Base-by-base conservation (phyloP, 2,113 vertebrate species). In the Parotia lawesii region DNA sequence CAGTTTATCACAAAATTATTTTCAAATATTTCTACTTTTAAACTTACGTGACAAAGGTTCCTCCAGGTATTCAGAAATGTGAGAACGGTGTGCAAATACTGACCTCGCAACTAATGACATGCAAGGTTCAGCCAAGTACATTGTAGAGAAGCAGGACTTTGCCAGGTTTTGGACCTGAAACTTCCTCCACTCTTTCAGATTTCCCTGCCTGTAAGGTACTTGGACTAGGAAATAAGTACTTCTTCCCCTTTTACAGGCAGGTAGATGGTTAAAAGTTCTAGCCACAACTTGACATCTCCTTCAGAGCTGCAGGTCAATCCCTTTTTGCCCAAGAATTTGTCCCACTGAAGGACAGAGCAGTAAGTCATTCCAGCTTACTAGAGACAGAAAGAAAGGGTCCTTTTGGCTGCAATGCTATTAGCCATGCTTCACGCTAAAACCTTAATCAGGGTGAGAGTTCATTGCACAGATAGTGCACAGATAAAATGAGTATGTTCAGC, bases 401-500 rank as follows among this genome's bases (percentile, higher is more conserved):
- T 96, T 88, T 57, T 17, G 54, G 67, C 56, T 64, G 47, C 92
- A 96, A 89, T 92, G 73, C 73, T 85, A 96, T 96, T 97, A 95
- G 93, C 69, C 87, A 95, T 88, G 95, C 94, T 87, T 78, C 85
- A 77, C 65, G 76, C 85, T 89, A 93, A 97, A 96, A 87, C 93
- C 88, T 79, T 97, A 93, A 96, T 95, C 95, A 94, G 94, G 91
- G 93, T 95, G 93, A 97, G 90, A 95, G 95, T 95, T 97, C 97
- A 96, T 17, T 80, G 91, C 91, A 96, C 95, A 95, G 95, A 96
- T 9, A 95, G 71, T 3, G 6, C 87, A 89, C 70, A 89, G 92
- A 95, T 92, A 91, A 95, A 95, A 71, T 64, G 15, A 93, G 4
- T 66, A 92, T 15, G 62, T 74, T 84, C 85, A 73, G 74, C 58